Conservation (phyloP, 2,113 vertebrate genomes). For the Sinocyclocheilus maitianheensis region DNA sequence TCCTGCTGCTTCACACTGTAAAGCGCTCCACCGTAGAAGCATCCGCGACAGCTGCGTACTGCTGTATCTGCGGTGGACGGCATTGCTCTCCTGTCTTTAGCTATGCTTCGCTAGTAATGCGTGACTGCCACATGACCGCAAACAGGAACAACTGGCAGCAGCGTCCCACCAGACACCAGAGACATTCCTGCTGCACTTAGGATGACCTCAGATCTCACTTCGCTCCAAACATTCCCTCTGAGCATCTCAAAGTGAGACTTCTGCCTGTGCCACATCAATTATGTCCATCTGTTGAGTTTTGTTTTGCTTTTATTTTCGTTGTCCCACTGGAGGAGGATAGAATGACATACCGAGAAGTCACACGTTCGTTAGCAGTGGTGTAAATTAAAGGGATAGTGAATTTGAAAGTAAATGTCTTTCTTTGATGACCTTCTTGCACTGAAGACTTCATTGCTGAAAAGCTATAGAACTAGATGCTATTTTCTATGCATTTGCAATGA, state of each 20-base stretch:
- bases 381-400: neutral
- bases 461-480: neutral
- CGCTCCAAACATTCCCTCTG: slow-evolving; percentile 14
- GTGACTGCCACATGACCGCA: slow-evolving; percentile 19
- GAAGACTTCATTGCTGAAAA: neutral
- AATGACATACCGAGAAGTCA: neutral
- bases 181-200: slow-evolving; percentile 46
- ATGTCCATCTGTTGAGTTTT: slow-evolving; percentile 2
- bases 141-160: slow-evolving; percentile 31
- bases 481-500: neutral
- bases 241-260: slow-evolving; percentile 18
- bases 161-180: slow-evolving; percentile 30
- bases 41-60: neutral
- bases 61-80: slow-evolving; percentile 16
- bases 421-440: neutral
- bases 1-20: slow-evolving; percentile 19
- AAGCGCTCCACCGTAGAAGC: slow-evolving; percentile 8
- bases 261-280: slow-evolving; percentile 42
- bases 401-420: neutral
- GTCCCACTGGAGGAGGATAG: neutral
- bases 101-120: slow-evolving; percentile 44
- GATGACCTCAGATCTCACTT: slow-evolving; percentile 44
- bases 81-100: slow-evolving; percentile 15
- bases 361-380: neutral
- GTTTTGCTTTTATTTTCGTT: neutral